phyloP scores from a whole-genome alignment of 1,140 invertebrate species.

The Stratiolaelaps scimitus region DNA sequence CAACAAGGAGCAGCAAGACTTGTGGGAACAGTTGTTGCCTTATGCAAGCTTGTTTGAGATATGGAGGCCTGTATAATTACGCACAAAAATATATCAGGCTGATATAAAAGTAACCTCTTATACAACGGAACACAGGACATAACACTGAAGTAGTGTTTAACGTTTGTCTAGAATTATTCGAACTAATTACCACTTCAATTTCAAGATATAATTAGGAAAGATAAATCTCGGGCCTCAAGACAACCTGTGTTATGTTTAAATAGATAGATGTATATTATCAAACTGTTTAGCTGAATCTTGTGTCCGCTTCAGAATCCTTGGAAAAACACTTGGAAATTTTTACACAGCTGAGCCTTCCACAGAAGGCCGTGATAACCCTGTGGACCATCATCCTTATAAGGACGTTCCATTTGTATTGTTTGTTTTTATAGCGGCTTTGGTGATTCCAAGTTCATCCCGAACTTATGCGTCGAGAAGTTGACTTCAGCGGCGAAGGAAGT shows the following conservation, averaged over 20 bases:
- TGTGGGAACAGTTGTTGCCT: no score
- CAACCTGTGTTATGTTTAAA: no score
- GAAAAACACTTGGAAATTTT: constrained; percentile 73
- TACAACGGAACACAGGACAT: no score
- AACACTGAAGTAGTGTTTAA: no score
- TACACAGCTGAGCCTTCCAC: constrained; percentile 73
- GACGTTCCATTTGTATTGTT: constrained; percentile 43
- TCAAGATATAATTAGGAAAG: no score
- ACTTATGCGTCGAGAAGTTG: constrained; percentile 58
- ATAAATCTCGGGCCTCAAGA: no score
- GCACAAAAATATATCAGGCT: constrained; percentile 15
- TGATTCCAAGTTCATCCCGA: constrained; percentile 83
- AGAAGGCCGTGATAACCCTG: constrained; percentile 65
- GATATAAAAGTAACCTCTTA: no score
- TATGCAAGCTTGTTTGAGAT: not conserved
- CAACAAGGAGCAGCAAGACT: no score
- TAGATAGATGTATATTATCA: no score
- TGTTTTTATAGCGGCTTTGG: constrained; percentile 68
- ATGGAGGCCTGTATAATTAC: not conserved
- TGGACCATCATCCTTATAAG: constrained; percentile 63
- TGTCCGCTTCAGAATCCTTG: constrained; percentile 45
- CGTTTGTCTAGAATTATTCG: no score
- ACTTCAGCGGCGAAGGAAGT: constrained; percentile 47
- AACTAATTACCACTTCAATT: no score
- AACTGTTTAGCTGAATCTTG: constrained; percentile 53